Evolutionary conservation across 2,888 invertebrate genomes (phyloP), one percentile per base, ranked within the genome.

Genomic region (Agrotis clavis): DNA sequence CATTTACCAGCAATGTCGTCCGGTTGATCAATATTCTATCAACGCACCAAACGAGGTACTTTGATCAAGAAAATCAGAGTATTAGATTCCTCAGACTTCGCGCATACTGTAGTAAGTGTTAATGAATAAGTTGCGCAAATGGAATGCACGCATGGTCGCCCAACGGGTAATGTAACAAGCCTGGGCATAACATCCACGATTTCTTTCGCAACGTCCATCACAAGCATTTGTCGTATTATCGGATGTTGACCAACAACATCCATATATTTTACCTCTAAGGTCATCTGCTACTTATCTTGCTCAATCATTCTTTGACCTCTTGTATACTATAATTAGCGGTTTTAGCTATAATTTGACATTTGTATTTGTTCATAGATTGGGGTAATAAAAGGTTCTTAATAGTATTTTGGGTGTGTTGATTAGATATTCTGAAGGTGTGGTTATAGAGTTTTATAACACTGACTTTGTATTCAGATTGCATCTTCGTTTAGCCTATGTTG

Each of bases 61-160:
- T 62, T 41, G 18, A 47, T 69, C 57, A 35, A 67, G 57, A 75
- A 75, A 64, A 63, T 78, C 30, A 45, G 25, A 65, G 50, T 30
- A 59, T 53, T 45, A 61, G 30, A 67, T 51, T 71, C 67, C 48
- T 56, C 53, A 67, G 56, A 70, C 70, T 56, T 71, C 53, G 77
- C 64, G 71, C 19, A 14, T 35, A 53, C 30, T 57, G 68, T 19
- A 47, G 51, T 59, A 64, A 66, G 61, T 72, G 68, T 70, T 83
- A 70, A 82, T 83, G 79, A 81, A 77, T 68, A 57, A 70, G 75
- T 89, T 88, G 79, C 84, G 74, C 80, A 87, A 83, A 71, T 77
- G 74, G 81, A 79, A 61, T 86, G 72, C 82, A 84, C 83, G 88
- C 87, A 81, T 85, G 83, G 85, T 62, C 74, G 82, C 72, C 65